These are phyloP conservation scores for Misgurnus anguillicaudatus DNA, from an alignment of 2,113 vertebrate genomes.

Conservation along the genomic window DNA sequence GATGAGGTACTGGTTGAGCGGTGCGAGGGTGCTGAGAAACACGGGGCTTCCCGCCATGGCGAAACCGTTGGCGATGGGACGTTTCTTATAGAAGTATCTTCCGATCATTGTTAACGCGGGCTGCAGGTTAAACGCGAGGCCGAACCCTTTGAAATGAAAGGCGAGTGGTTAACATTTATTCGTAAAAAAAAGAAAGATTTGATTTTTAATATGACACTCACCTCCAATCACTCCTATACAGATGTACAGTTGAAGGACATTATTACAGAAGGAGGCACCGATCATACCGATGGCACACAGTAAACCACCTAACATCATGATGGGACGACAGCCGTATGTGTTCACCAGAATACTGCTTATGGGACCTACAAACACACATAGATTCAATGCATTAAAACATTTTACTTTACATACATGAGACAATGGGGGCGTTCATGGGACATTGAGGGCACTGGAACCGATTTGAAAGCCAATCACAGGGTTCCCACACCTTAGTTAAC, in stretches of 20 bases:
- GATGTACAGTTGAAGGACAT: constrained; percentile 84
- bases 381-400: neutral
- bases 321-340: constrained; percentile 89
- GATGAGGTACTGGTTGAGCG: constrained; percentile 94
- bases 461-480: too few relatives aligned
- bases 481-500: too few relatives aligned
- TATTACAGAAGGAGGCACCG: constrained; percentile 86
- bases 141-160: constrained; percentile 79
- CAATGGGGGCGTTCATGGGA: too few relatives aligned
- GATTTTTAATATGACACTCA: constrained; percentile 67
- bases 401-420: too few relatives aligned
- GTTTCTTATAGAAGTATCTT: constrained; percentile 91
- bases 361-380: constrained; percentile 76
- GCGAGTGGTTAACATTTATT: constrained; percentile 4
- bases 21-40: constrained; percentile 92
- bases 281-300: constrained; percentile 88
- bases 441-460: too few relatives aligned
- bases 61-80: constrained; percentile 91
- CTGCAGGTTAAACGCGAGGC: constrained; percentile 96
- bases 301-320: constrained; percentile 88
- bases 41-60: constrained; percentile 98
- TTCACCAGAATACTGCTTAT: constrained; percentile 96
- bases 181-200: too few relatives aligned
- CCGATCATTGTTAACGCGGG: constrained; percentile 96
- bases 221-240: constrained; percentile 91